Evolutionary conservation across 1,140 invertebrate genomes (phyloP).

Genomic region (Manduca sexta): DNA sequence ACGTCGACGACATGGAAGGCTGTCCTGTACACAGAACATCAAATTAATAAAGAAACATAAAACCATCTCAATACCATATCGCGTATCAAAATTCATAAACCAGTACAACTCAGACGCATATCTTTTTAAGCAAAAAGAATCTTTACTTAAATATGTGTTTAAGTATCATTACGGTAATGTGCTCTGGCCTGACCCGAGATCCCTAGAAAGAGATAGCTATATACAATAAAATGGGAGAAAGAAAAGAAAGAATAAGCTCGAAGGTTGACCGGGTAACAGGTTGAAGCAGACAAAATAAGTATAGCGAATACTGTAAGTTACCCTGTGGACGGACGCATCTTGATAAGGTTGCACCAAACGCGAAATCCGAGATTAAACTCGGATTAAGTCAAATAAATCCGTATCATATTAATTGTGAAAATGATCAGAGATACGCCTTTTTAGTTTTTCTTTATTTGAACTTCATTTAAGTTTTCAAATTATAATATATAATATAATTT

Average conservation of each 20-base stretch:
- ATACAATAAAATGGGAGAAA: slow-evolving; percentile 13
- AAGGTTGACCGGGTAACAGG: slow-evolving; percentile 68
- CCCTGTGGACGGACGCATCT: slow-evolving; percentile 34
- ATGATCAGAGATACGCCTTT: too few species aligned
- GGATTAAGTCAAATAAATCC: slow-evolving; percentile 9
- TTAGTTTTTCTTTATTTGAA: too few species aligned
- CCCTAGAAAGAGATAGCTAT: slow-evolving; percentile 32
- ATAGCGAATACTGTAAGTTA: slow-evolving; percentile 62
- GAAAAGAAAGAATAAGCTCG: slow-evolving; percentile 35
- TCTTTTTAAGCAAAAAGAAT: slow-evolving; percentile 62
- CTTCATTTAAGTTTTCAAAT: too few species aligned
- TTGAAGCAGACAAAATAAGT: slow-evolving; percentile 64
- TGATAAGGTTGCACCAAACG: slow-evolving; percentile 23
- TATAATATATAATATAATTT: too few species aligned
- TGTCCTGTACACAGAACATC: slow-evolving; percentile 28
- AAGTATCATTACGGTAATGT: slow-evolving; percentile 70
- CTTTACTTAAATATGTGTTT: slow-evolving; percentile 72
- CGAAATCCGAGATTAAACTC: slow-evolving; percentile 21
- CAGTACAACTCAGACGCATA: slow-evolving; percentile 26
- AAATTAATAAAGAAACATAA: neutral
- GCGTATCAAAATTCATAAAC: slow-evolving; percentile 4
- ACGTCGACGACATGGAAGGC: slow-evolving; percentile 42
- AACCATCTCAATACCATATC: neutral
- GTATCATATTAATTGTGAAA: too few species aligned
- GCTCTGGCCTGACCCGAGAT: slow-evolving; percentile 55